Evolutionary conservation across 2,113 vertebrate genomes (phyloP).

Genomic region (Antigone vipio): DNA sequence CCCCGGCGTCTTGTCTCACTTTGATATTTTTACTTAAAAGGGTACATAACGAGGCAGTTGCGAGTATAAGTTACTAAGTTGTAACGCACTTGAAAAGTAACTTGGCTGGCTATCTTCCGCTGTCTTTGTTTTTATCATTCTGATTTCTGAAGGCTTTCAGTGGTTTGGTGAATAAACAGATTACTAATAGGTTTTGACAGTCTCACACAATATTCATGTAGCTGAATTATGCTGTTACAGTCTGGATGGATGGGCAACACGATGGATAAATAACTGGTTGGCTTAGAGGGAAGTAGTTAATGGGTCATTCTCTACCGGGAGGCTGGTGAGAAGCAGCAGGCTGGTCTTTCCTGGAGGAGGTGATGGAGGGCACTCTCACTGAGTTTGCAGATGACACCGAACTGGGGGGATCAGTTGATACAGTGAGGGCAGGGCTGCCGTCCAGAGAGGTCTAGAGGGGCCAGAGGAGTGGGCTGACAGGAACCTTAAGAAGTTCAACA

Average conservation of each 20-base stretch:
- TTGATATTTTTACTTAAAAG: conserved; percentile 8
- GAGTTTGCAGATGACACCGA: not conserved
- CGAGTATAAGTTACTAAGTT: not conserved
- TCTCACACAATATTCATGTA: not conserved
- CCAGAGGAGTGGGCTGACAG: not conserved
- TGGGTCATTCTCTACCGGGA: not conserved
- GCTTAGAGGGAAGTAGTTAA: not conserved
- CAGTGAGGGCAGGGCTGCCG: not conserved
- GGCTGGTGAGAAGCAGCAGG: not conserved
- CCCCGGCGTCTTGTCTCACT: not conserved
- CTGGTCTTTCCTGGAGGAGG: not conserved
- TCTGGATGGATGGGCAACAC: not conserved
- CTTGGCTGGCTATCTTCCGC: not conserved
- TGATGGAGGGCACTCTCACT: not conserved
- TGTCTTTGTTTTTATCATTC: not conserved
- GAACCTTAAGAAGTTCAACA: not conserved
- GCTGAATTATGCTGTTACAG: not conserved
- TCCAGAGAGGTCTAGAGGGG: not conserved
- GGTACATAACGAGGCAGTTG: not conserved
- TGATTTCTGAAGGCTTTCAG: not conserved
- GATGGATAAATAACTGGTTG: not conserved
- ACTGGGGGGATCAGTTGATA: rapidly evolving
- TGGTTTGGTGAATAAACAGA: not conserved
- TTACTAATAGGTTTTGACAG: not conserved
- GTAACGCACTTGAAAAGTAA: not conserved